Evolutionary conservation across 2,888 invertebrate genomes (phyloP).

Genomic region (Gnatocerus cornutus): DNA sequence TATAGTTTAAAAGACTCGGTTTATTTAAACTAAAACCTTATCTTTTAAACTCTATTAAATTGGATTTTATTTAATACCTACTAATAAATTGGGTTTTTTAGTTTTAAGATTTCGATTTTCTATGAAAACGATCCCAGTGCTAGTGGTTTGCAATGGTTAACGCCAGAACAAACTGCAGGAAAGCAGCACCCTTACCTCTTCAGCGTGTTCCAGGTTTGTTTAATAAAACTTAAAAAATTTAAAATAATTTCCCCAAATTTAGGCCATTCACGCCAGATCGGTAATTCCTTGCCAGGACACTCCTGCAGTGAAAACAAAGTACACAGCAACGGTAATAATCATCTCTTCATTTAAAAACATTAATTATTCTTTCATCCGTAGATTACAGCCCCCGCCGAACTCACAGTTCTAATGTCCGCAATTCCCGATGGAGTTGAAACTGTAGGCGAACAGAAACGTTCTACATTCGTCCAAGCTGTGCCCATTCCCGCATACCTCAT

Average conservation of each 20-base stretch:
- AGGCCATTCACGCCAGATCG: conserved; percentile 92
- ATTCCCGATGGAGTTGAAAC: conserved; percentile 73
- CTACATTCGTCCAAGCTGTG: conserved; percentile 82
- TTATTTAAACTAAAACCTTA: no score
- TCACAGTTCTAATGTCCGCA: conserved; percentile 93
- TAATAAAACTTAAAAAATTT: not conserved
- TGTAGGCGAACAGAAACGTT: conserved; percentile 69
- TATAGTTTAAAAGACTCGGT: no score
- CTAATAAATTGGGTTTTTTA: no score
- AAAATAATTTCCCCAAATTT: no score
- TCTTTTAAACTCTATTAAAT: no score
- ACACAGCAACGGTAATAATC: conserved; percentile 74
- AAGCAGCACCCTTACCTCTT: conserved; percentile 90
- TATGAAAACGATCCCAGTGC: conserved; percentile 87
- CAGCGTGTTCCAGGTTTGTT: conserved; percentile 85
- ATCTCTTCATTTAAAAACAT: no score
- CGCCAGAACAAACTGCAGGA: conserved; percentile 89
- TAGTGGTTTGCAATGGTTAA: conserved; percentile 92
- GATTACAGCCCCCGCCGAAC: conserved; percentile 82
- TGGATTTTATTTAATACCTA: no score
- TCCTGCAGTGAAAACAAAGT: conserved; percentile 90
- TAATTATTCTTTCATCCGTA: conserved; percentile 63
- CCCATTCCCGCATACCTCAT: conserved; percentile 93
- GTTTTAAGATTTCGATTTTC: conserved; percentile 76
- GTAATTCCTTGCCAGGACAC: conserved; percentile 95